Percentiles rank a stretch among this genome's conserved stretches.
phyloP scores from a whole-genome alignment of 2,113 vertebrate species.

The Pan troglodytes region NHGRI_mPanTro3-v2.1_pri NC_072408.2:17180001-17180500 shows the following conservation, averaged over 20 bases:
- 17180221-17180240: background rate
- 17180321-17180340: background rate
- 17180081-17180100: background rate
- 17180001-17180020: background rate
- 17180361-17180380: constrained; percentile 9
- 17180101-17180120: background rate
- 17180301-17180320: background rate
- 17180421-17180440: constrained; percentile 77
- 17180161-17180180: background rate
- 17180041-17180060: background rate
- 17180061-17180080: background rate
- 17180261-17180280: background rate
- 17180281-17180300: background rate
- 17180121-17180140: background rate
- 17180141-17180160: background rate
- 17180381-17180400: background rate
- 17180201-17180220: background rate
- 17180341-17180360: background rate
- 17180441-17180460: constrained; percentile 56
- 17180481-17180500: constrained; percentile 50
- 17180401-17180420: constrained; percentile 67
- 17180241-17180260: background rate
- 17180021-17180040: background rate
- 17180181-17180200: background rate
- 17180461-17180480: constrained; percentile 72